A percentile compares a stretch with the other conserved stretches of the same genome.
Conservation (phyloP, 2,888 invertebrate genomes). For the Apodemia zela region DNA sequence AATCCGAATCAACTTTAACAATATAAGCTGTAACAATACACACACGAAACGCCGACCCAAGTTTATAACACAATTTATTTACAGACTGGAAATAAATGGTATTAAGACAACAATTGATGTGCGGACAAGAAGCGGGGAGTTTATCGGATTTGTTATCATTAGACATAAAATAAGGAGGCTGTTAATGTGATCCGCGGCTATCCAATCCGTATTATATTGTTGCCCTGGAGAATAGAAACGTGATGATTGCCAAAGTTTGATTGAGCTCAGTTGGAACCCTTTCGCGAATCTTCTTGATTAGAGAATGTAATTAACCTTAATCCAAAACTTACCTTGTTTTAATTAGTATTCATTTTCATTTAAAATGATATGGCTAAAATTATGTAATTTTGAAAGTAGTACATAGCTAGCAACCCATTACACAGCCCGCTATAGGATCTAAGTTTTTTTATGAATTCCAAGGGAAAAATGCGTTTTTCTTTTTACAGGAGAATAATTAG, state of each 20-base stretch:
- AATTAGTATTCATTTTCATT: not conserved
- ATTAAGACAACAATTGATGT: slow-evolving; percentile 14
- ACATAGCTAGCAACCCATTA: no score
- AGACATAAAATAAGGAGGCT: slow-evolving; percentile 56
- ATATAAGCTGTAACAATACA: not conserved
- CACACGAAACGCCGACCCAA: not conserved
- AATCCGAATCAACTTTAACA: slow-evolving; percentile 1
- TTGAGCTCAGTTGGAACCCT: slow-evolving; percentile 60
- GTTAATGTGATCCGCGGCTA: slow-evolving; percentile 56
- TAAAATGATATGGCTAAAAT: not conserved
- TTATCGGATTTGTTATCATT: slow-evolving; percentile 53
- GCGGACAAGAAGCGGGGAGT: slow-evolving; percentile 23
- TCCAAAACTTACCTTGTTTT: not conserved
- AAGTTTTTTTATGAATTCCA: no score
- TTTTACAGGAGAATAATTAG: no score
- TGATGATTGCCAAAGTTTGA: slow-evolving; percentile 77
- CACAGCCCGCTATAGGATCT: no score
- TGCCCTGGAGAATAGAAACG: slow-evolving; percentile 68
- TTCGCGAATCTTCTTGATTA: slow-evolving; percentile 61
- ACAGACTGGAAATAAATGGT: slow-evolving; percentile 13
- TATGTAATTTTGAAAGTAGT: no score
- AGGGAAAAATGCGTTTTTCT: no score
- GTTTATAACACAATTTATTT: slow-evolving; percentile 11
- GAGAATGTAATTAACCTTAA: not conserved
- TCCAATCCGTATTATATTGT: slow-evolving; percentile 63